Evolutionary conservation across 2,888 invertebrate species (phyloP).

Genomic region (Cremastobaeus sp.): DNA sequence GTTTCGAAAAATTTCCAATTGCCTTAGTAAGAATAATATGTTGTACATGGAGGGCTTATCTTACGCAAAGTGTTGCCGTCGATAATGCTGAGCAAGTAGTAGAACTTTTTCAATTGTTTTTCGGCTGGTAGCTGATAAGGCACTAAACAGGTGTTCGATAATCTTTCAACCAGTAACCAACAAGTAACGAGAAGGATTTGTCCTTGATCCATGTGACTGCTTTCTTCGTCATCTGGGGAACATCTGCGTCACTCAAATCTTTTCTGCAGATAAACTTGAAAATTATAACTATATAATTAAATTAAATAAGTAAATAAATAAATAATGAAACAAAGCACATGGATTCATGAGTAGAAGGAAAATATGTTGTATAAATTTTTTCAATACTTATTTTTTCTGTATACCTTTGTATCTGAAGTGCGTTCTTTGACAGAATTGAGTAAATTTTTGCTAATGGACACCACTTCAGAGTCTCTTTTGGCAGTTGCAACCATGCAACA

Average conservation of each 20-base stretch:
- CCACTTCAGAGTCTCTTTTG: constrained; percentile 92
- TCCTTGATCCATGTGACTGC: constrained; percentile 98
- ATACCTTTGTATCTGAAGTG: constrained; percentile 93
- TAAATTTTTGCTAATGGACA: constrained; percentile 93
- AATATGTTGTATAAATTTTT: not conserved
- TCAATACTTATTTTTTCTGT: not conserved
- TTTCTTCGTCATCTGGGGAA: constrained; percentile 90
- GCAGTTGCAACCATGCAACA: constrained; percentile 95
- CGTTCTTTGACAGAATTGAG: constrained; percentile 95
- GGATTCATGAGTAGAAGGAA: not conserved
- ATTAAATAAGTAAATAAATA: not conserved
- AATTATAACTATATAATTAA: constrained; percentile 88
- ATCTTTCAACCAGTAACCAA: constrained; percentile 92
- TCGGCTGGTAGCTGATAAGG: constrained; percentile 93
- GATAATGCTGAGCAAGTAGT: constrained; percentile 93
- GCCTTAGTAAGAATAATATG: no score
- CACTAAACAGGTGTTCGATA: constrained; percentile 95
- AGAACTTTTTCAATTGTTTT: constrained; percentile 95
- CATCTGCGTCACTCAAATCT: constrained; percentile 89
- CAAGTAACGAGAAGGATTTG: constrained; percentile 97
- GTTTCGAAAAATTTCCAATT: no score
- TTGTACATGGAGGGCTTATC: no score
- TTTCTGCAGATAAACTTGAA: constrained; percentile 94
- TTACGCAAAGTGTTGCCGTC: constrained; percentile 96
- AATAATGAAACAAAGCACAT: no score